Evolutionary conservation across 2,888 invertebrate species (phyloP).

Genomic region (Cosmia pyralina): DNA sequence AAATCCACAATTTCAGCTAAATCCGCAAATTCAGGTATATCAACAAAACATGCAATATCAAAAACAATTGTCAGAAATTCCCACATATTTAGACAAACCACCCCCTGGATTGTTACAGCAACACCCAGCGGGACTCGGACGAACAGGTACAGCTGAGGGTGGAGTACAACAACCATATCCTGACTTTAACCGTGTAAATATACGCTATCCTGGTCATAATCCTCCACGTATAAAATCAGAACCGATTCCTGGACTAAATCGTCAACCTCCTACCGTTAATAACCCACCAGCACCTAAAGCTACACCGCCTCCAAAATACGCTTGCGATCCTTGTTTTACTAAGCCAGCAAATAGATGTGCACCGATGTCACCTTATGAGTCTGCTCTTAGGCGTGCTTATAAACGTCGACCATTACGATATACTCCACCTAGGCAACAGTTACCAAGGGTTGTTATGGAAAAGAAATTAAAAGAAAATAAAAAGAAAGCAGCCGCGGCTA

Average conservation of each 20-base stretch:
- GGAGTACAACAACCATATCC: constrained; percentile 36
- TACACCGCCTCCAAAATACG: constrained; percentile 20
- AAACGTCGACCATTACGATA: constrained; percentile 37
- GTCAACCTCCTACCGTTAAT: constrained; percentile 14
- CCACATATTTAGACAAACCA: constrained; percentile 26
- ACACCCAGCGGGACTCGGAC: not conserved
- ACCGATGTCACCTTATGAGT: constrained; percentile 3
- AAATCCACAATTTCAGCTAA: not conserved
- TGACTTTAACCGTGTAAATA: constrained; percentile 36
- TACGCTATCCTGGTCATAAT: constrained; percentile 30
- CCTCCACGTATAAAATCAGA: constrained; percentile 9
- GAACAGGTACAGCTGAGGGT: constrained; percentile 13
- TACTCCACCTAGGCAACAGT: constrained; percentile 19
- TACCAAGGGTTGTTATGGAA: not conserved
- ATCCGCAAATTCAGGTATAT: not conserved
- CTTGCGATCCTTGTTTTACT: constrained; percentile 7
- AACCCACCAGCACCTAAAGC: constrained; percentile 28
- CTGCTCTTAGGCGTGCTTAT: constrained; percentile 32
- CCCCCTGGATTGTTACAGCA: constrained; percentile 50
- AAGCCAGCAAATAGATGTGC: constrained; percentile 16
- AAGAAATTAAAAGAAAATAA: not conserved
- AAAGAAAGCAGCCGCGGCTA: not conserved
- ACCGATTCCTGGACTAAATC: not conserved
- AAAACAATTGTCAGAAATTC: constrained; percentile 1
- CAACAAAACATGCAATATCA: constrained; percentile 4